Base-by-base conservation (phyloP, 2,113 vertebrate species). In the Eudorcas thomsonii region DNA sequence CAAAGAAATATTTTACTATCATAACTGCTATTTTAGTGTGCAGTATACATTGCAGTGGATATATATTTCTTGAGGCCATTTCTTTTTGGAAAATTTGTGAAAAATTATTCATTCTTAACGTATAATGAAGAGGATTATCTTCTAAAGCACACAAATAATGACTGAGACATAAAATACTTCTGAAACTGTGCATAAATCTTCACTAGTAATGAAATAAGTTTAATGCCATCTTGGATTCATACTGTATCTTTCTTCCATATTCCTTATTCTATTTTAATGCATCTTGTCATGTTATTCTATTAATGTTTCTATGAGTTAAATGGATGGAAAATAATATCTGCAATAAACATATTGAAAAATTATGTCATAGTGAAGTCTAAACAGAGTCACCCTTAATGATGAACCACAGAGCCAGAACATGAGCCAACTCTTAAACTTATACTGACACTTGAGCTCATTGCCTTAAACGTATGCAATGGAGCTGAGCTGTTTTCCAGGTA, bases 1-100 rank as follows among this genome's bases (percentile, higher is more conserved):
- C 81, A 77, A 60, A 90, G 78, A 96, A 97, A 84, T 96, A 96
- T 96, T 97, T 91, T 54, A 91, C 96, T 97, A 96, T 95, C 30
- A 25, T 96, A 95, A 89, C 94, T 98, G 64, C 86, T 98, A n/a
- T 91, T 94, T 96, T 91, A 96, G 57, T 82, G 77, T 91, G 55
- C n/a, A 64, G 45, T 80, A 78, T 95, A 57, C 33, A 67, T 95
- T 94, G 90, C 94, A 95, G 90, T 97, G 74, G 64, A 55, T 81
- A 43, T 80, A 48, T 17, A 33, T 92, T 94, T 96, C 64, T 96
- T 96, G 33, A 96, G 39, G 30, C 36, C 10, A 43, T 88, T 97
- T 96, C 59, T 88, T 91, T 96, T 89, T 48, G 60, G 11, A 86
- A 60, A 60, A 91, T 91, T 85, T 86, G 30, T 95, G 94, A 91